A percentile compares a stretch with the other conserved stretches of the same genome.
These are phyloP conservation scores for Drosophila insularis DNA, from an alignment of 1,140 invertebrate species.

Conservation along the genomic window DNA sequence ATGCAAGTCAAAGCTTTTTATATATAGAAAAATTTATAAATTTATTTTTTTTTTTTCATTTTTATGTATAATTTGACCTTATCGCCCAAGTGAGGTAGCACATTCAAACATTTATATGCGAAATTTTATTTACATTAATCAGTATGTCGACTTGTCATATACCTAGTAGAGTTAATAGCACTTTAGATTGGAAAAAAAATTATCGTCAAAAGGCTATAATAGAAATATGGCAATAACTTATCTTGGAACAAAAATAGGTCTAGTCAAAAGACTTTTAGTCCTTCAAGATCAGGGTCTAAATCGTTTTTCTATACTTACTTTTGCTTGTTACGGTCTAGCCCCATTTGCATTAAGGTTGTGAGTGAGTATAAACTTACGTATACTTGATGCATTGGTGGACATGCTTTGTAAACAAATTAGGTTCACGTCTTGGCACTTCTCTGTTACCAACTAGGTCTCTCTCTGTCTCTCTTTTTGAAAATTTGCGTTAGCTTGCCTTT, in stretches of 20 bases:
- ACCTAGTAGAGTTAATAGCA: background rate
- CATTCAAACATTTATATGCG: conserved; percentile 33
- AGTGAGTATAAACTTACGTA: background rate
- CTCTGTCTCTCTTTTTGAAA: background rate
- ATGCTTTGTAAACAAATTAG: conserved; percentile 18
- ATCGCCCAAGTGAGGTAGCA: conserved; percentile 23
- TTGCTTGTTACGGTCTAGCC: background rate
- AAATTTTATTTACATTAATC: background rate
- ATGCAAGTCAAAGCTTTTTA: conserved; percentile 39
- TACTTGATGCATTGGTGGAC: conserved; percentile 18
- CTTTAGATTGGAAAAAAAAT: no score
- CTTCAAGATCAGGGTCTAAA: no score
- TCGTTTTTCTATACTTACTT: background rate
- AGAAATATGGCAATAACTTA: no score
- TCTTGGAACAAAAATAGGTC: no score
- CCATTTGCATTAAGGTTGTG: background rate
- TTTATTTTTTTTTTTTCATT: background rate
- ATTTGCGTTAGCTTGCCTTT: background rate
- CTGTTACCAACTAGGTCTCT: background rate
- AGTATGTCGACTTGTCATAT: background rate
- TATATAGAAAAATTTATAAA: conserved; percentile 4
- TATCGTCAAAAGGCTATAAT: no score
- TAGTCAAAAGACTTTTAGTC: no score
- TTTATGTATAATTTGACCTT: conserved; percentile 27
- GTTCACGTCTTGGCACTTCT: conserved; percentile 2